Conservation (phyloP, 2,797 vertebrate genomes). For the Diplodus sargus region DNA sequence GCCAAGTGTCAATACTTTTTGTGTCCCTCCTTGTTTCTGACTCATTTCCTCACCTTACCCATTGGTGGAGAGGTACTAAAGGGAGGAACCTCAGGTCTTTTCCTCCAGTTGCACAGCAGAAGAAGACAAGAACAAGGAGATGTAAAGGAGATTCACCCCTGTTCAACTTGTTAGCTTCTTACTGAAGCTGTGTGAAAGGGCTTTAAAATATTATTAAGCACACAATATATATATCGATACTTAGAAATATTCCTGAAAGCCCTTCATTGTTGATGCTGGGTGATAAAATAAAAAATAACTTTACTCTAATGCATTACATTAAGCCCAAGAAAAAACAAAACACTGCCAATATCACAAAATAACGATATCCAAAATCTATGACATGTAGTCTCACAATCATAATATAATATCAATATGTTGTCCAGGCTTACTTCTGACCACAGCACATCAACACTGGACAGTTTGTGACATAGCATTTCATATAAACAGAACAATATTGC, state of each 20-base stretch:
- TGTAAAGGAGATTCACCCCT: not conserved
- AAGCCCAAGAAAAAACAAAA: too few species aligned
- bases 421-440: too few species aligned
- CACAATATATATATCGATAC: too few species aligned
- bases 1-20: not conserved
- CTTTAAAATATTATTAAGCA: too few species aligned
- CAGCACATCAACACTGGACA: not conserved
- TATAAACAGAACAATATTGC: not conserved
- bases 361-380: too few species aligned
- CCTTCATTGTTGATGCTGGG: too few species aligned
- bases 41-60: not conserved
- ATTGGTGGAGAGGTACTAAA: slow-evolving; percentile 20
- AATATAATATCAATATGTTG: too few species aligned
- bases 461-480: not conserved
- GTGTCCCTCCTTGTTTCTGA: not conserved
- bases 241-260: too few species aligned
- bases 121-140: not conserved
- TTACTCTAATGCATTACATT: too few species aligned
- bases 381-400: too few species aligned
- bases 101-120: slow-evolving; percentile 24
- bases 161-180: not conserved
- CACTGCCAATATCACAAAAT: too few species aligned
- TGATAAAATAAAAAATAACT: too few species aligned
- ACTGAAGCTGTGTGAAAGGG: not conserved
- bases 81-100: slow-evolving; percentile 10